Evolutionary conservation across 1,140 invertebrate species (phyloP).

Genomic region (Theocolax elegans): DNA sequence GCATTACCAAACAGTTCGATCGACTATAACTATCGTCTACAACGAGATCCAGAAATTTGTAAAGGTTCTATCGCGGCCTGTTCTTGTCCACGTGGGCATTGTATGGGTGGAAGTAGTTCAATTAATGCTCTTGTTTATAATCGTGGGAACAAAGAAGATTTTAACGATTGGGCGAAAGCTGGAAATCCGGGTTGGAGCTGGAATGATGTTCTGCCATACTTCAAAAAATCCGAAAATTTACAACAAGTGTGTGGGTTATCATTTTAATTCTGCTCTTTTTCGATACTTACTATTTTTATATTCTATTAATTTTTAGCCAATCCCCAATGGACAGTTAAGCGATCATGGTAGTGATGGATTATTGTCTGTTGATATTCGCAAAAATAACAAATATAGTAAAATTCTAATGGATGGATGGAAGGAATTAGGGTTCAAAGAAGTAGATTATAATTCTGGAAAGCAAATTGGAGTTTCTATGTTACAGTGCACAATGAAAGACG

Average conservation of each 20-base stretch:
- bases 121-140: conserved; percentile 77
- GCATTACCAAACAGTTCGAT: background rate
- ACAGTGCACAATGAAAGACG: conserved; percentile 70
- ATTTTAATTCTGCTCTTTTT: no score
- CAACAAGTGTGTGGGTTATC: conserved; percentile 43
- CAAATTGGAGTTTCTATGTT: conserved; percentile 69
- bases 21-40: conserved; percentile 13
- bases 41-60: conserved; percentile 19
- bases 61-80: background rate
- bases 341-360: conserved; percentile 5
- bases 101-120: conserved; percentile 71
- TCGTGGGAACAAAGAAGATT: conserved; percentile 74
- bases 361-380: background rate
- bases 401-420: conserved; percentile 18
- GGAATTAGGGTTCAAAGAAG: conserved; percentile 16
- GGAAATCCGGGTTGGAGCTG: conserved; percentile 74
- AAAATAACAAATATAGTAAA: background rate
- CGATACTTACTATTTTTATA: background rate
- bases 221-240: conserved; percentile 28
- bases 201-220: conserved; percentile 58
- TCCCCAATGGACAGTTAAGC: background rate
- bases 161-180: conserved; percentile 72
- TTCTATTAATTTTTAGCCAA: background rate
- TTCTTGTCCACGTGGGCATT: conserved; percentile 2
- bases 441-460: background rate